phyloP scores from a whole-genome alignment of 2,113 vertebrate species.

The Chaetodon auriga region DNA sequence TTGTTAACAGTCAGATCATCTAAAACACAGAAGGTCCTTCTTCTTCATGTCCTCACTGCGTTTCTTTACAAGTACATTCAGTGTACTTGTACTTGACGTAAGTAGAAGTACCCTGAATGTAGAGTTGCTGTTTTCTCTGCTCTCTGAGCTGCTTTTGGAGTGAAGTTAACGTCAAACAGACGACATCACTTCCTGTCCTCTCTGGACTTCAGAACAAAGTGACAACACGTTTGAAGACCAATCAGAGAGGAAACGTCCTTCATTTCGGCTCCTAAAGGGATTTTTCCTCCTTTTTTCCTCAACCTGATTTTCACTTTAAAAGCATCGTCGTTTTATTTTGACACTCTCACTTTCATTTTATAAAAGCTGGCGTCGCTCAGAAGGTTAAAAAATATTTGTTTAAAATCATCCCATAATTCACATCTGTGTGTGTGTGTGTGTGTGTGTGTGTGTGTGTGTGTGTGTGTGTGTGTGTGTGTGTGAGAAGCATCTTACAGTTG shows the following conservation, averaged over 20 bases:
- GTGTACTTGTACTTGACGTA: no score
- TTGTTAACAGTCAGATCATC: no score
- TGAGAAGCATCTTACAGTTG: slow-evolving; percentile 13
- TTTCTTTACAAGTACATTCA: no score
- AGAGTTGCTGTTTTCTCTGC: no score
- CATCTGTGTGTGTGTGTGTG: slow-evolving; percentile 17
- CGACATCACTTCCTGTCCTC: no score
- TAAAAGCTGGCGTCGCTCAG: background rate
- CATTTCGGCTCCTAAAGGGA: background rate
- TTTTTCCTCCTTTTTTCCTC: background rate
- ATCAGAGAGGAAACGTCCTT: background rate
- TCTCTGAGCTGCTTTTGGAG: no score
- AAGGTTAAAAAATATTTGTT: background rate
- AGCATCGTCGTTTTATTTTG: background rate
- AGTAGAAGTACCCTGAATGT: no score
- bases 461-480: background rate
- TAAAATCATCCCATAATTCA: background rate
- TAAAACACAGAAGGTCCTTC: no score
- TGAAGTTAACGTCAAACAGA: no score
- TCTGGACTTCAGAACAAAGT: no score
- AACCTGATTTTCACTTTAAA: background rate
- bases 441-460: slow-evolving; percentile 1
- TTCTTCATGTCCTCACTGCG: no score
- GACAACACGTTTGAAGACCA: background rate
- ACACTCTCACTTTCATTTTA: background rate